Base-by-base conservation (phyloP, 2,797 vertebrate genomes). In the Macropodus opercularis region DNA sequence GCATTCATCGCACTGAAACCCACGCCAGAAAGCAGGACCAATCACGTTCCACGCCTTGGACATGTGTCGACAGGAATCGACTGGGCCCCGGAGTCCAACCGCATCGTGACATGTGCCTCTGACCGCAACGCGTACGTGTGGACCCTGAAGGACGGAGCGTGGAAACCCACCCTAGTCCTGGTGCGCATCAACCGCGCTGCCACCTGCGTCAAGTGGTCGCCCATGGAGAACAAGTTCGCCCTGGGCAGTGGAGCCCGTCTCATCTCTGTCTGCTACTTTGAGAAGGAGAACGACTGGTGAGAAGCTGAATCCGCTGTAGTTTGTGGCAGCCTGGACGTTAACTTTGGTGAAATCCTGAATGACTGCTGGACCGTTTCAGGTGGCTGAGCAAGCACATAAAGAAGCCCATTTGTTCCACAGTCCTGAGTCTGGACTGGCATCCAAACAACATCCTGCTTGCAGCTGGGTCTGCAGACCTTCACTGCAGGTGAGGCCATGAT, bases 241-340 rank as follows among this genome's bases (percentile, higher is more conserved):
- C 72, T 91, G 67, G 93, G 94, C 63, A 94, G 93, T 5, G 94
- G 88, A 31, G 94, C 93, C 42, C 91, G 91, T 54, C 89, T 94
- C 52, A 93, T 94, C 89, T 93, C 94, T 12, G 91, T 94, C 70
- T 95, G 95, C 80, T 93, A 91, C 86, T 96, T 94, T 70, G 93
- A 95, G 82, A 89, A 93, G 70, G 92, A 94, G 81, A 94, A 93
- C 1, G 86, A 93, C 78, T 93, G 94, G 90, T 93, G 54, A 90
- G 87, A n/a, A n/a, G n/a, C n/a, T n/a, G n/a, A n/a, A n/a, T n/a
- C n/a, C n/a, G n/a, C n/a, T n/a, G n/a, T n/a, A n/a, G n/a, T n/a
- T n/a, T n/a, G n/a, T n/a, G n/a, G n/a, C n/a, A n/a, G n/a, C n/a
- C n/a, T n/a, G n/a, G n/a, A n/a, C n/a, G n/a, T n/a, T n/a, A n/a